Conservation (phyloP, 2,113 vertebrate genomes). For the Heterotis niloticus region DNA sequence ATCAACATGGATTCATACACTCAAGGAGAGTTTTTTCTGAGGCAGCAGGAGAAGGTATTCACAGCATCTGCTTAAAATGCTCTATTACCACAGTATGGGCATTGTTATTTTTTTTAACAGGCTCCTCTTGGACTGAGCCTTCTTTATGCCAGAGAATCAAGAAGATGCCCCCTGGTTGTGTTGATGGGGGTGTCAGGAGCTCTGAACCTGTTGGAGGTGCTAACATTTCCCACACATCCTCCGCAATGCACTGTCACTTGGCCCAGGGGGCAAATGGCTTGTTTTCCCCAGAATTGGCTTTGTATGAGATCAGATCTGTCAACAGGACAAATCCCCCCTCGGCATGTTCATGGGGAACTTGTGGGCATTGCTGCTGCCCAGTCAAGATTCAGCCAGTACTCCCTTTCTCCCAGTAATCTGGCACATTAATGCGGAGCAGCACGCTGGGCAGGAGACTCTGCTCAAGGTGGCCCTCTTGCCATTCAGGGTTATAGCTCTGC, state of each 20-base stretch:
- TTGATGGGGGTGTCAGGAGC: no score
- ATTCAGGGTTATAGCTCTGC: background rate
- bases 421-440: slow-evolving; percentile 3
- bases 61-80: no score
- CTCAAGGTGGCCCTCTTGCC: background rate
- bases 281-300: background rate
- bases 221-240: no score
- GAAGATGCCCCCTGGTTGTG: no score
- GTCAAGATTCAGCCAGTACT: slow-evolving; percentile 17
- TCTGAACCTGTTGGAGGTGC: no score
- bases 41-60: no score
- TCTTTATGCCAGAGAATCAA: no score
- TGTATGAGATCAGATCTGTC: slow-evolving; percentile 12
- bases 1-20: no score
- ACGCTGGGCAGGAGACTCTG: background rate
- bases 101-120: no score
- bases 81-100: no score
- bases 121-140: no score
- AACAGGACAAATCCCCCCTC: background rate
- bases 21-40: no score
- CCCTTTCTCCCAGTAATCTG: slow-evolving; percentile 4
- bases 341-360: background rate
- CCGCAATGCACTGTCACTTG: background rate
- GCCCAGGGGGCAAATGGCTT: background rate
- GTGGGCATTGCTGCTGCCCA: background rate